Evolutionary conservation across 1,140 invertebrate species (phyloP), one percentile per base, ranked within the genome.

Genomic region (Drosophila lacertosa): DNA sequence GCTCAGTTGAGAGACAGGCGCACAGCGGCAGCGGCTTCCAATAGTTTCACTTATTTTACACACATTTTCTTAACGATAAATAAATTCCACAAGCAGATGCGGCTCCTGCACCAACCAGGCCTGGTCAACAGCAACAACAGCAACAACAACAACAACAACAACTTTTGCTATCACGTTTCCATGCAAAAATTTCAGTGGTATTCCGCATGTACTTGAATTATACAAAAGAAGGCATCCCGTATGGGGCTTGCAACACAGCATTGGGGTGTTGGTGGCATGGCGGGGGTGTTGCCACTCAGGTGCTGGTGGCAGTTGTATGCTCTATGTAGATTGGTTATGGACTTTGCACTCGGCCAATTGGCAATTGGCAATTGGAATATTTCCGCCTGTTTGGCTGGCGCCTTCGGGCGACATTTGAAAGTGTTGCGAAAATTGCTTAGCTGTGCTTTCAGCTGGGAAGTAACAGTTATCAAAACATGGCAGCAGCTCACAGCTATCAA

Each of bases 31-130:
- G 55, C 69, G 60, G 48, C 81, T 77, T 75, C 81, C 81, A 84
- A 84, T 84, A 84, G 81, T 84, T 84, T 84, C 81, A 84, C 81
- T 84, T 84, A 84, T 84, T 84, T 84, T 84, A 84, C 81, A 84
- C 81, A 82, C 81, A 84, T 84, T 84, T 70, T 84, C 81, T 84
- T 80, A 86, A 86, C 81, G 81, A 84, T 84, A 84, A 84, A 84
- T 86, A 86, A 84, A 84, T 84, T 86, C 81, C 81, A 80, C 81
- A 80, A 86, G 81, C 81, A 84, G 81, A 84, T 84, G 81, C 81
- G 47, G 71, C 78, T 59, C 35, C 71, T 62, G 40, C 51, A 45
- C 35, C 67, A 22, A 35, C 40, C 54, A 47, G 54, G 51, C 79
- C 74, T 57, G 63, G 48, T 55, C 77, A 63, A 35, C 40, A 53